Conservation (phyloP, 2,888 invertebrate species). For the Desoria tigrina region DNA sequence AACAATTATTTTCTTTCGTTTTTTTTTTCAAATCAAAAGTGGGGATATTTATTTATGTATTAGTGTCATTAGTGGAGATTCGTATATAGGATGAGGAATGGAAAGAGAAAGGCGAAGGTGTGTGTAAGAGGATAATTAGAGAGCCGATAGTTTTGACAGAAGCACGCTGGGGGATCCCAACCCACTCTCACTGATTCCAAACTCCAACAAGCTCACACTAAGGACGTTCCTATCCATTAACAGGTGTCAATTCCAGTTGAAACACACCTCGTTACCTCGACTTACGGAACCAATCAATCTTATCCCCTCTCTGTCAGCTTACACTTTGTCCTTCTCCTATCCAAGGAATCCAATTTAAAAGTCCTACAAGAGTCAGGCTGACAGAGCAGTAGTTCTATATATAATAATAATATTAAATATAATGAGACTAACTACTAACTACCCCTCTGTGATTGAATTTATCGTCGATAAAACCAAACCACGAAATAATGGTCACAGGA, state of each 20-base stretch:
- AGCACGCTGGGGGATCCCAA: slow-evolving; percentile 1
- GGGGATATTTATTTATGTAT: too few relatives aligned
- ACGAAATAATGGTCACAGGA: too few relatives aligned
- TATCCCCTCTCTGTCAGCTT: slow-evolving; percentile 25
- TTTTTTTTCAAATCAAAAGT: too few relatives aligned
- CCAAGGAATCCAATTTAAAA: not conserved
- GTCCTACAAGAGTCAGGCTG: not conserved
- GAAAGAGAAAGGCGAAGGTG: not conserved
- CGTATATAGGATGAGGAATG: too few relatives aligned
- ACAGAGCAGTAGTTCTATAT: too few relatives aligned
- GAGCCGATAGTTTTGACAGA: slow-evolving; percentile 7
- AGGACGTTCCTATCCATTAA: slow-evolving; percentile 11
- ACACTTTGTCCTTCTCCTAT: slow-evolving; percentile 4
- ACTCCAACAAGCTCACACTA: not conserved
- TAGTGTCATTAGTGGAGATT: too few relatives aligned
- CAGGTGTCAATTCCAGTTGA: slow-evolving; percentile 38
- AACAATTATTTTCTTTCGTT: too few relatives aligned
- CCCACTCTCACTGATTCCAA: slow-evolving; percentile 2
- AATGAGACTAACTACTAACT: too few relatives aligned
- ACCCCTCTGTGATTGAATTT: too few relatives aligned
- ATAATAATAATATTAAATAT: too few relatives aligned
- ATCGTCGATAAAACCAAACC: too few relatives aligned
- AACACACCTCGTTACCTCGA: slow-evolving; percentile 32
- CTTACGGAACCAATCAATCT: slow-evolving; percentile 36
- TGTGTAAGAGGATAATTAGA: not conserved